Conservation (phyloP, 2,113 vertebrate genomes). For the Heterocephalus glaber region DNA sequence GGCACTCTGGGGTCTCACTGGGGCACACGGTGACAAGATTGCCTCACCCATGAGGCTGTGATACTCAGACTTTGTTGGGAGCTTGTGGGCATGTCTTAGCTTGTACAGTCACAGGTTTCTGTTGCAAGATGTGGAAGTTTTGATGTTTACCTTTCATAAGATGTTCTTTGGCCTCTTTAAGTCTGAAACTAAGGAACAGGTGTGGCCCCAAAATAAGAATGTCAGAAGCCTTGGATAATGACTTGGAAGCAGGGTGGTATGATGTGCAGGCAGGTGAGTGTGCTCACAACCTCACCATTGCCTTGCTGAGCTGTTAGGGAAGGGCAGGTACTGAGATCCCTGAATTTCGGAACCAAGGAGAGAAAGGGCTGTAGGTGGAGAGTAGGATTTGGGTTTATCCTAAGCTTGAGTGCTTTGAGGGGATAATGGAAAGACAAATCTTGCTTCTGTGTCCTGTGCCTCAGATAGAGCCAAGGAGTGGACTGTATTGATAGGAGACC, state of each 20-base stretch:
- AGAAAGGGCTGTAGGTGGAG: not conserved
- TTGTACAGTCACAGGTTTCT: slow-evolving; percentile 59
- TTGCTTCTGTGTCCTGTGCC: not conserved
- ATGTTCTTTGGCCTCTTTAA: slow-evolving; percentile 54
- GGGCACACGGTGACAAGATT: not conserved
- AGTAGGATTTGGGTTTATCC: not conserved
- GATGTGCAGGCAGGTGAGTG: slow-evolving; percentile 45
- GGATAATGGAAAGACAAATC: not conserved
- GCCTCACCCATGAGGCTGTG: not conserved
- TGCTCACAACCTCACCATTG: not conserved
- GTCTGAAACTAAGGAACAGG: slow-evolving; percentile 62
- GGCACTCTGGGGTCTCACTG: not conserved
- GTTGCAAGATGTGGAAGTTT: slow-evolving; percentile 56
- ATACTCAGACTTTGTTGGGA: slow-evolving; percentile 30
- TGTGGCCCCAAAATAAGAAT: slow-evolving; percentile 58
- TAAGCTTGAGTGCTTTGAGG: not conserved
- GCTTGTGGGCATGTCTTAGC: not conserved
- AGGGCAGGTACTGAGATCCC: not conserved
- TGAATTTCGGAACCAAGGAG: not conserved
- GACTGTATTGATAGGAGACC: not conserved
- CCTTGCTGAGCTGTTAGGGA: not conserved
- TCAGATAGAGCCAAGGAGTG: not conserved
- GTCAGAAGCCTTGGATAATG: slow-evolving; percentile 43
- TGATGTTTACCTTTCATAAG: slow-evolving; percentile 63
- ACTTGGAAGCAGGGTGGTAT: slow-evolving; percentile 39